Conservation (phyloP, 2,113 vertebrate genomes). For the Nicator chloris region DNA sequence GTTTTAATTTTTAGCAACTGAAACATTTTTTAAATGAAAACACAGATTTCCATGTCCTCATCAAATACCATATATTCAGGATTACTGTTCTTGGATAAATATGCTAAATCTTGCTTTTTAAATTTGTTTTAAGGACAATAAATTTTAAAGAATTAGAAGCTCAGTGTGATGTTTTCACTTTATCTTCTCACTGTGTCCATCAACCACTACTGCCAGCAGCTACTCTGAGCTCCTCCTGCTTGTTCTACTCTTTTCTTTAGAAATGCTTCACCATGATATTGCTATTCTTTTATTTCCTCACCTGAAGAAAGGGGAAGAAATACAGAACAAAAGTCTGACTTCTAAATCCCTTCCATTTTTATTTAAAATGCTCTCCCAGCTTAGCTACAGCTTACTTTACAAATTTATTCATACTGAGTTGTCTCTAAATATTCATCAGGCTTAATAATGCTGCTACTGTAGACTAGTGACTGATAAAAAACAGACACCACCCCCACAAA, state of each 20-base stretch:
- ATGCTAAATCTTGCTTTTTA: background rate
- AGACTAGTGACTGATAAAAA: background rate
- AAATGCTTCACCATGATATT: background rate
- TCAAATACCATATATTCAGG: background rate
- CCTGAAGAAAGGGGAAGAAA: background rate
- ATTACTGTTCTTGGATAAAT: background rate
- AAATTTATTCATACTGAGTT: background rate
- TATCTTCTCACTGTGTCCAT: background rate
- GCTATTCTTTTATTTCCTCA: background rate
- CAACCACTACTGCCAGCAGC: background rate
- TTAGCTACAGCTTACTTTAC: background rate
- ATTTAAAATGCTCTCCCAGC: background rate
- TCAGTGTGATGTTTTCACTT: background rate
- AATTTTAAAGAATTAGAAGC: background rate
- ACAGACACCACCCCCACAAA: background rate
- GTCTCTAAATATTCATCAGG: background rate
- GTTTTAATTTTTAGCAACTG: background rate
- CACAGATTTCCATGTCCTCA: background rate
- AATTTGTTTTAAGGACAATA: background rate
- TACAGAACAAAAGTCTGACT: background rate
- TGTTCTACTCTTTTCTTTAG: background rate
- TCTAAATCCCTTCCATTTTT: background rate
- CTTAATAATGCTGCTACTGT: background rate
- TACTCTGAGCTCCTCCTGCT: background rate
- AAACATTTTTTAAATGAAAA: background rate